Base-by-base conservation (phyloP, 2,113 vertebrate species). In the Apus apus region DNA sequence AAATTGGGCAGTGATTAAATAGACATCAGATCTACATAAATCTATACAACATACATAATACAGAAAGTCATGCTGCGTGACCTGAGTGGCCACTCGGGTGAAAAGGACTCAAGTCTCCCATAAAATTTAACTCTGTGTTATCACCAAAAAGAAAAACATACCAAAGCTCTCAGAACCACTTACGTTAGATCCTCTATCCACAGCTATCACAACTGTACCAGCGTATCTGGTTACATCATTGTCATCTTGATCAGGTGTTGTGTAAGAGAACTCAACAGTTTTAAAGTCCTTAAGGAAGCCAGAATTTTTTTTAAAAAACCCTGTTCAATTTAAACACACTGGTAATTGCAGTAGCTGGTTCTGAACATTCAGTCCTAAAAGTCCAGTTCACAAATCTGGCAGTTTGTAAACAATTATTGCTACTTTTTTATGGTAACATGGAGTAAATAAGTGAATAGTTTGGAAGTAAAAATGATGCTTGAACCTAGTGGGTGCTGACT, bases 1-100 rank as follows among this genome's bases (percentile, higher is more conserved):
- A 77, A 97, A 87, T 25, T 88, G 76, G 71, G 79, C 89, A 79
- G 89, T 83, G 76, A 73, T 94, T 96, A 93, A 93, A 93, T 10
- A 87, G 85, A 79, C 82, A 84, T 70, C 58, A 87, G 76, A 82
- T 57, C 86, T 82, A 87, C 90, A 97, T 51, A 81, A 71, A 83
- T 76, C 66, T 93, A 43, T 87, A 80, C 83, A 92, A 91, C 56
- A 77, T 16, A 77, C 79, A 87, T 29, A 74, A 65, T 50, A 92
- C 73, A 94, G 40, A 90, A 90, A 77, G 36, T 84, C 43, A 54
- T 21, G 38, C 7, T 87, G 62, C 27, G 61, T 90, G 80, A 68
- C 76, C 76, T 6, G 25, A 87, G 80, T 25, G 54, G 86, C 70
- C 54, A 75, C 46, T 89, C 0, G 17, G 40, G 51, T 90, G 62